phyloP scores from a whole-genome alignment of 2,113 vertebrate genomes.

The Barnardius zonarius region DNA sequence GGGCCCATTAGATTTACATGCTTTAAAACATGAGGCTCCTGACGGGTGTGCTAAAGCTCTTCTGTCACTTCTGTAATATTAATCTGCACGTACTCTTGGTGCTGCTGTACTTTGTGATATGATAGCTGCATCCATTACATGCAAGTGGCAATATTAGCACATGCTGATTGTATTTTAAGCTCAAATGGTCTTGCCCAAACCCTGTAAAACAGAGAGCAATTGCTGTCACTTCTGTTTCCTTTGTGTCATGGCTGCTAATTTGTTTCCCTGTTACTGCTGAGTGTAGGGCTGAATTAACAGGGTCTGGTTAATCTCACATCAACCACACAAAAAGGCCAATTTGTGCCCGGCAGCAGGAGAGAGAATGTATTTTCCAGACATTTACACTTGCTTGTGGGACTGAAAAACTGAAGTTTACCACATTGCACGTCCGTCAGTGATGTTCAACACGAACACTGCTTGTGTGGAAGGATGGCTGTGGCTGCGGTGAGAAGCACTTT shows the following conservation, averaged over 20 bases:
- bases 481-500: background rate
- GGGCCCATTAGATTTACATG: background rate
- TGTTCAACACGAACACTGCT: background rate
- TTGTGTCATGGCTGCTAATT: background rate
- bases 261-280: background rate
- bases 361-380: background rate
- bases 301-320: background rate
- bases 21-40: background rate
- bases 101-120: background rate
- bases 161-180: background rate
- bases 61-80: background rate
- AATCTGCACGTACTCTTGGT: background rate
- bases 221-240: background rate
- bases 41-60: background rate
- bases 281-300: background rate
- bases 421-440: accelerated
- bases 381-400: background rate
- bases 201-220: background rate
- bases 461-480: background rate
- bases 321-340: background rate
- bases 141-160: background rate
- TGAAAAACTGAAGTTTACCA: background rate
- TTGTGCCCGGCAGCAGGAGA: background rate
- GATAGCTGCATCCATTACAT: background rate
- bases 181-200: background rate